Conservation (phyloP, 2,888 invertebrate species). For the Trissoscelio sp. region DNA sequence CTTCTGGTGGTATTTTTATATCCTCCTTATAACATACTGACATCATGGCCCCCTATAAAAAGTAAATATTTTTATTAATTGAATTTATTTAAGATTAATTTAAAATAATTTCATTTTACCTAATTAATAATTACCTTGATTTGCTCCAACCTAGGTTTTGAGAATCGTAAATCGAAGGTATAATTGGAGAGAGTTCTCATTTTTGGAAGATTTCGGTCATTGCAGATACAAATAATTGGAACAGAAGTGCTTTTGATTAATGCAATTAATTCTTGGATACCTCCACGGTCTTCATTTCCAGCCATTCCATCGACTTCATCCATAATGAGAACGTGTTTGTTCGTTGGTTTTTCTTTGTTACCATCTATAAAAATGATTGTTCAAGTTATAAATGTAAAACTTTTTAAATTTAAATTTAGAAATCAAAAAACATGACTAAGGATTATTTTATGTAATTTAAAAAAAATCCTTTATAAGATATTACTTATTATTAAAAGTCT, state of each 20-base stretch:
- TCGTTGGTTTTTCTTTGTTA: conserved; percentile 71
- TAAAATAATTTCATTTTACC: background rate
- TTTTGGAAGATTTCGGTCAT: conserved; percentile 96
- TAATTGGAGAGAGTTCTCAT: conserved; percentile 96
- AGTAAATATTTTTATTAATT: conserved; percentile 5
- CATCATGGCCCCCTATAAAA: conserved; percentile 91
- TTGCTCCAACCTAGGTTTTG: conserved; percentile 93
- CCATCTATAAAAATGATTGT: conserved; percentile 51
- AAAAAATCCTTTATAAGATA: too few species aligned
- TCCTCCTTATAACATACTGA: conserved; percentile 96
- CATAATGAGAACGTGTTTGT: conserved; percentile 97
- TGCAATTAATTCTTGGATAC: conserved; percentile 95
- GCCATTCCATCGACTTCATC: conserved; percentile 99
- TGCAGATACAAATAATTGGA: conserved; percentile 98
- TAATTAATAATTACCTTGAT: conserved; percentile 87
- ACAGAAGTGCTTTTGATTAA: conserved; percentile 94
- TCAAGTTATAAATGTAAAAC: background rate
- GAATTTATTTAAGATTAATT: background rate
- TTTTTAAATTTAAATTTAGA: too few species aligned
- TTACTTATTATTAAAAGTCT: too few species aligned
- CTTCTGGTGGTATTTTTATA: conserved; percentile 90
- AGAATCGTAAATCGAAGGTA: conserved; percentile 96
- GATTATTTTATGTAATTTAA: too few species aligned
- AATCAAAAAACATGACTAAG: too few species aligned
- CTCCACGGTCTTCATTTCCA: conserved; percentile 99